Evolutionary conservation across 2,888 invertebrate species (phyloP), one percentile per base, ranked within the genome.

Genomic region (Lagria hirta): DNA sequence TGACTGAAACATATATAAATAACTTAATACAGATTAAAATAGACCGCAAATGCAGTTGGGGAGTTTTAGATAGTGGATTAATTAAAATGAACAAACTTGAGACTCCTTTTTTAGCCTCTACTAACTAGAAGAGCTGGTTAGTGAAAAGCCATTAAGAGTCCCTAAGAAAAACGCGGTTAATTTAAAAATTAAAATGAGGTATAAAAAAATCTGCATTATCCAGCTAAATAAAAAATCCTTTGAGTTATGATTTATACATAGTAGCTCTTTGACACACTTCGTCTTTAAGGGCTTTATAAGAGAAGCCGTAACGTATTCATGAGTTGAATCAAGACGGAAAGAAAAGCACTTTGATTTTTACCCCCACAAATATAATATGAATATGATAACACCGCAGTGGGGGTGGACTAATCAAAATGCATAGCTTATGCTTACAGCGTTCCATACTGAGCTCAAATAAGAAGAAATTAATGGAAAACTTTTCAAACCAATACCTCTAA

Each of bases 271-370:
- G 62, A 62, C 60, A 61, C 52, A 50, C 54, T 54, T 50, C 57
- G 56, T 60, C 57, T 62, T 61, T 57, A 64, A 60, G 58, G 61
- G 60, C 57, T 62, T 62, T 61, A 61, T 56, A 60, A 62, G 59
- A 60, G 61, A 58, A 51, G 53, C 55, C 52, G 55, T 60, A 58
- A 60, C 59, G 59, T 67, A 66, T 68, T 68, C 68, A 68, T 67
- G 66, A 66, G 64, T 52, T 60, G 64, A 65, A 62, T 61, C 58
- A 57, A 55, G 60, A 60, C 57, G 59, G 51, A 59, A 58, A 56
- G 57, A 58, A 56, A 64, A 65, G 60, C 66, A 66, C 68, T 68
- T 69, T 70, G 70, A 70, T 71, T 71, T 69, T 69, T 68, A 64
- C 68, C 67, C 68, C 62, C 61, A 57, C 61, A 64, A 67, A 67